phyloP scores from a whole-genome alignment of 2,113 vertebrate species.

The Notarius quadriscutis region DNA sequence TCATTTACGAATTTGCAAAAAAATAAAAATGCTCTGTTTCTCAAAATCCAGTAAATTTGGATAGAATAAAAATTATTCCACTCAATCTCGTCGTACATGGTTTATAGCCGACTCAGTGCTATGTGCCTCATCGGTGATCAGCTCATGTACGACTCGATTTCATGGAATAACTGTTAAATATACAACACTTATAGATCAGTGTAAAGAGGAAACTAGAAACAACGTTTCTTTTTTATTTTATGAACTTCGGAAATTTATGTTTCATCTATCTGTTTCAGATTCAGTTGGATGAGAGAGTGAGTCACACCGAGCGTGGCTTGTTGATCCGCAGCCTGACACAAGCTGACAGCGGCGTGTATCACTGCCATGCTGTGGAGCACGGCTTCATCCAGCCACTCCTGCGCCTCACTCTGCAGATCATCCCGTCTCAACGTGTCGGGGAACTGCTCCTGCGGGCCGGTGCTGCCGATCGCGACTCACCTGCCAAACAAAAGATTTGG shows the following conservation, averaged over 20 bases:
- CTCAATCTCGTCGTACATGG: no score
- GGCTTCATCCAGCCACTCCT: constrained; percentile 94
- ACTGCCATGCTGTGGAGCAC: constrained; percentile 92
- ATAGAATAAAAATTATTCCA: no score
- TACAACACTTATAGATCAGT: neutral
- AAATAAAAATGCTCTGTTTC: no score
- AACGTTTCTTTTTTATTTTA: constrained; percentile 5
- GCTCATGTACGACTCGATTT: no score
- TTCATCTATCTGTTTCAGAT: constrained; percentile 72
- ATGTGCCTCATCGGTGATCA: no score
- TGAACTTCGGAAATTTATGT: neutral
- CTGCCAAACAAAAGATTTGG: constrained; percentile 90
- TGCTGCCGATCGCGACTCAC: constrained; percentile 70
- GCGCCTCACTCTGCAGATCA: constrained; percentile 90
- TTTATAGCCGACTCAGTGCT: no score
- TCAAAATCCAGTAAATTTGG: no score
- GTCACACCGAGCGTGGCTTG: constrained; percentile 89
- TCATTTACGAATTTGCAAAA: no score
- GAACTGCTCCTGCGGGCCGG: constrained; percentile 85
- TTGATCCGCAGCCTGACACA: constrained; percentile 85
- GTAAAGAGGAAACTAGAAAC: neutral
- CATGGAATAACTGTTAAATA: neutral
- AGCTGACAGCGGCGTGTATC: constrained; percentile 84
- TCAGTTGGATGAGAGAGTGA: constrained; percentile 79
- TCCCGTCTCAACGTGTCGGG: constrained; percentile 86